These are phyloP conservation scores for Eupithecia subfuscata DNA, from an alignment of 2,888 invertebrate species.

Conservation along the genomic window DNA sequence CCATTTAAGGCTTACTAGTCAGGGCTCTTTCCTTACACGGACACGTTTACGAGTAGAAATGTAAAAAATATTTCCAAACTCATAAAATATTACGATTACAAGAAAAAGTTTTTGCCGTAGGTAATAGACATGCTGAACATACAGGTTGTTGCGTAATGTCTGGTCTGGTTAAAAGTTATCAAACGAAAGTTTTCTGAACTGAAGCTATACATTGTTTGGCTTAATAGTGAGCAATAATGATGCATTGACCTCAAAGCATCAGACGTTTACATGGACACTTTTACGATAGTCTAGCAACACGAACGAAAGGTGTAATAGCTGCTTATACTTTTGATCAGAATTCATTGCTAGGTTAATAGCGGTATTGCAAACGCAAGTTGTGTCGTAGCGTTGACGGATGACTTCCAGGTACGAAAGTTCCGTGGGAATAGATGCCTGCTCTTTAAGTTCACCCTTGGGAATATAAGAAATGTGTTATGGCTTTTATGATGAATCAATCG, in stretches of 20 bases:
- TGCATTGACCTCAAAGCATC: not conserved
- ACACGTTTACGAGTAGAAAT: slow-evolving; percentile 5
- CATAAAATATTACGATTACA: slow-evolving; percentile 8
- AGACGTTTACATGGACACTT: not conserved
- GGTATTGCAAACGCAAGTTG: slow-evolving; percentile 20
- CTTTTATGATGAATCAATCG: not conserved
- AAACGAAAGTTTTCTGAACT: not conserved
- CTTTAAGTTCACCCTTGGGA: slow-evolving; percentile 4
- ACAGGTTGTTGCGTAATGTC: slow-evolving; percentile 2
- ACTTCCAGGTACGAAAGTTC: slow-evolving; percentile 19
- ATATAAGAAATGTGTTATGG: slow-evolving; percentile 2
- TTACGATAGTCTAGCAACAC: not conserved
- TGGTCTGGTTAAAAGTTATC: not conserved
- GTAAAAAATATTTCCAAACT: slow-evolving; percentile 10
- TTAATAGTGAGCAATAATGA: not conserved
- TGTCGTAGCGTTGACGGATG: slow-evolving; percentile 16
- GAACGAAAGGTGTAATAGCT: not conserved
- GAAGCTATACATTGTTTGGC: not conserved
- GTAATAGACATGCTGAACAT: slow-evolving; percentile 1
- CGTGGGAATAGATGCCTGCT: slow-evolving; percentile 9
- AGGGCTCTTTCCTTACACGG: slow-evolving; percentile 4
- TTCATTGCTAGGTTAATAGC: slow-evolving; percentile 36
- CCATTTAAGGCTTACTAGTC: slow-evolving; percentile 28
- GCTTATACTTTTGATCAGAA: slow-evolving; percentile 40
- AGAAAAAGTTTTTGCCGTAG: not conserved